These are phyloP conservation scores for Amblyopsis rosae DNA, from an alignment of 2,113 vertebrate species.

Conservation along the genomic window DNA sequence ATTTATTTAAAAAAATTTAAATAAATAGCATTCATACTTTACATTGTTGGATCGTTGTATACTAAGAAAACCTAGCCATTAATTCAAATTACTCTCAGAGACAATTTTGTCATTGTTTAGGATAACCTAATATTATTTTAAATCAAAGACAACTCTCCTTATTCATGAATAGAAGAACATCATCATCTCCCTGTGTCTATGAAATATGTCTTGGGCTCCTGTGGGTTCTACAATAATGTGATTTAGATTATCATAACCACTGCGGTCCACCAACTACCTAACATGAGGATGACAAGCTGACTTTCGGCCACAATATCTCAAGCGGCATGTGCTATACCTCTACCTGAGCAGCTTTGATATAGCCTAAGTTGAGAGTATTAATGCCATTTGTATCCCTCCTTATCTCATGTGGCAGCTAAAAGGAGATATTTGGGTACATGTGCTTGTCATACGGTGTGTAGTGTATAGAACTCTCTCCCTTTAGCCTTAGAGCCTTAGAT, in stretches of 20 bases:
- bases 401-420: not conserved
- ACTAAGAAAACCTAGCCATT: slow-evolving; percentile 26
- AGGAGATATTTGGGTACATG: no score
- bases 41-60: slow-evolving; percentile 26
- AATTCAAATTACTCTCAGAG: slow-evolving; percentile 35
- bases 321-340: slow-evolving; percentile 19
- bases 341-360: slow-evolving; percentile 16
- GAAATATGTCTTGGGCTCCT: slow-evolving; percentile 55
- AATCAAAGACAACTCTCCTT: slow-evolving; percentile 45
- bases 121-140: slow-evolving; percentile 45
- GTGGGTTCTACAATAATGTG: slow-evolving; percentile 46
- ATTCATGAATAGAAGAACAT: slow-evolving; percentile 44
- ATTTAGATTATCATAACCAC: slow-evolving; percentile 55
- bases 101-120: slow-evolving; percentile 24
- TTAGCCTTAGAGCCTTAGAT: no score
- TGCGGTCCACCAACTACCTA: slow-evolving; percentile 29
- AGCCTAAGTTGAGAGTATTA: not conserved
- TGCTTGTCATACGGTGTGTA: no score
- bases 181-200: slow-evolving; percentile 35
- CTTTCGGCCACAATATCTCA: slow-evolving; percentile 52
- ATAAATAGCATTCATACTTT: slow-evolving; percentile 1
- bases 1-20: not conserved
- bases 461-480: no score
- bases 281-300: slow-evolving; percentile 33
- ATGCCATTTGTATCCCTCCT: not conserved